Percentiles rank a stretch among this genome's conserved stretches.
These are phyloP conservation scores for Callocephalon fimbriatum DNA, from an alignment of 2,113 vertebrate genomes.

Conservation along the genomic window DNA sequence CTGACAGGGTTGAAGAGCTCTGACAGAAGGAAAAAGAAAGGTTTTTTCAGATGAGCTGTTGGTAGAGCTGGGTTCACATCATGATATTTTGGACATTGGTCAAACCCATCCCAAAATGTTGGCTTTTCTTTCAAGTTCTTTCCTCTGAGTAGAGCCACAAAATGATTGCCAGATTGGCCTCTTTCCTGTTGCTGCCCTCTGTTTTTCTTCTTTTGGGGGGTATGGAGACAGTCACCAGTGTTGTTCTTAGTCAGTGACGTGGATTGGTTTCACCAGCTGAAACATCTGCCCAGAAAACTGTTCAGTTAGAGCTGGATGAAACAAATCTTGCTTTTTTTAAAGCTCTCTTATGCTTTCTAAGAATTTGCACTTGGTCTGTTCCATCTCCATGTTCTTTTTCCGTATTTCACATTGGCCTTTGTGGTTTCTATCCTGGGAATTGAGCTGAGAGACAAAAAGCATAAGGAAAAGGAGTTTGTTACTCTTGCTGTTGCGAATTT, in stretches of 20 bases:
- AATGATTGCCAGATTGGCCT: slow-evolving; percentile 1
- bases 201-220: slow-evolving; percentile 9
- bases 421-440: slow-evolving; percentile 22
- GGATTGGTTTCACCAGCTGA: slow-evolving; percentile 24
- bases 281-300: slow-evolving; percentile 15
- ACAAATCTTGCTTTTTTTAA: neutral
- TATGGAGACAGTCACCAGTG: neutral
- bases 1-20: neutral
- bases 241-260: slow-evolving; percentile 6
- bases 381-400: slow-evolving; percentile 46
- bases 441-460: neutral
- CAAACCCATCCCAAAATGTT: neutral
- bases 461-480: slow-evolving; percentile 24
- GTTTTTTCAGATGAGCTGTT: neutral
- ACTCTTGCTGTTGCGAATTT: slow-evolving; percentile 42
- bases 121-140: slow-evolving; percentile 18
- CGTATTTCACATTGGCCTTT: neutral
- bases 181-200: slow-evolving; percentile 1
- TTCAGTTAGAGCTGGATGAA: slow-evolving; percentile 38
- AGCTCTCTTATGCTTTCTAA: slow-evolving; percentile 72
- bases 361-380: slow-evolving; percentile 68
- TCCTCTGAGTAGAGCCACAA: neutral
- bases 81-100: neutral
- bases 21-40: neutral
- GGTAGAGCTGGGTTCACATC: neutral